Evolutionary conservation across 2,888 invertebrate genomes (phyloP), one percentile per base, ranked within the genome.

Genomic region (Anarsia innoxiella): DNA sequence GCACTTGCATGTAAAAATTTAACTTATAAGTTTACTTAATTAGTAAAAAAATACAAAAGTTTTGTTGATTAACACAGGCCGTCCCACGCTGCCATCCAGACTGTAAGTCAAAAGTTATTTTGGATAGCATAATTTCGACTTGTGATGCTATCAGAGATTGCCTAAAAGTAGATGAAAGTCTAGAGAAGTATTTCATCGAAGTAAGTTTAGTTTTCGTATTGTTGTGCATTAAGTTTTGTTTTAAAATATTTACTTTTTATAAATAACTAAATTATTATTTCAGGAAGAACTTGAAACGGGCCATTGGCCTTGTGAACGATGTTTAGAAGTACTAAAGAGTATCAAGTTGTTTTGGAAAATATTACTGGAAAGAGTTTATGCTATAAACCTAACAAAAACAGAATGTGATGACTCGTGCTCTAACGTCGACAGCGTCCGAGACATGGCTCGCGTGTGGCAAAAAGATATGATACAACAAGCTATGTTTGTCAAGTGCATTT

Each of bases 331-430:
- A 15, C 49, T 84, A n/a, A 83, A 78, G 59, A 71, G 65, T 35
- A 64, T 84, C 26, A 82, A 77, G 56, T 67, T 83, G 67, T 72
- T 82, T 53, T 84, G 83, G 83, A 78, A 66, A 56, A 61, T 83
- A 12, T 66, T 84, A 3, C 34, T 71, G 10, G 74, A 79, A 35
- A 82, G 70, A 61, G 51, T 83, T 42, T 76, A 82, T 27, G 53
- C 66, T 34, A 45, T 78, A 2, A 64, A 58, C 23, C 30, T 69
- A 16, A 46, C 61, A 0, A 72, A 65, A 44, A 45, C 36, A 31
- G 56, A 67, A 10, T 44, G 57, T 1, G 37, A 44, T 31, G 37
- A 50, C 23, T 45, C 40, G 25, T 52, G 44, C 23, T 49, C 43
- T 23, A 47, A 43, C 10, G 42, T 44, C 6, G 53, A 62, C n/a